Evolutionary conservation across 2,113 vertebrate species (phyloP).

Genomic region (Oreochromis niloticus): DNA sequence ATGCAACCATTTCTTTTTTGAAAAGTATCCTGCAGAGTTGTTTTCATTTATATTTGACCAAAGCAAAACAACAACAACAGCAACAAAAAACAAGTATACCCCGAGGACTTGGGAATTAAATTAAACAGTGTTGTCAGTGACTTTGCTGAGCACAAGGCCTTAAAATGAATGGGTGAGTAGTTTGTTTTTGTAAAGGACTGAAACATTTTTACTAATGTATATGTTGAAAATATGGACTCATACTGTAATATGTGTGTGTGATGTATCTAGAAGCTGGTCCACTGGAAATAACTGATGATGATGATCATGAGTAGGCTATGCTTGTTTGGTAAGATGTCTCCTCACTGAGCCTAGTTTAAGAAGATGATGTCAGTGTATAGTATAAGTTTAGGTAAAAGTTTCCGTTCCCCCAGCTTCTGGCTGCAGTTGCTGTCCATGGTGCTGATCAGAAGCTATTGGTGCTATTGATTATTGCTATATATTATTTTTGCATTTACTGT

Average conservation of each 20-base stretch:
- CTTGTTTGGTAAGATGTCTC: not conserved
- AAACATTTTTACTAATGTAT: fast-evolving
- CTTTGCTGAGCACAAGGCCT: not conserved
- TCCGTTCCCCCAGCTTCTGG: not conserved
- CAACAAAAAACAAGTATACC: not conserved
- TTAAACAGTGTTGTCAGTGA: not conserved
- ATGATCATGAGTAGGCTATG: not conserved
- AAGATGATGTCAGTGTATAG: not conserved
- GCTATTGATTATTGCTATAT: not conserved
- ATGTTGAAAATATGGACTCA: not conserved
- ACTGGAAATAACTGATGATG: not conserved
- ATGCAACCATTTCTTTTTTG: not conserved
- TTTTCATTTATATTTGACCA: not conserved
- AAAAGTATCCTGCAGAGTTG: not conserved
- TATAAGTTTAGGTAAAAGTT: not conserved
- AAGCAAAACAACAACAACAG: not conserved
- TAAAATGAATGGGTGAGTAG: not conserved
- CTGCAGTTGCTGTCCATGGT: not conserved
- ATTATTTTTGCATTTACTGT: not conserved
- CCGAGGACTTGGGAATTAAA: fast-evolving
- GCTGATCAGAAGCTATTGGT: not conserved
- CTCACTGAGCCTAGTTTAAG: not conserved
- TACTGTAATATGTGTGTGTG: fast-evolving
- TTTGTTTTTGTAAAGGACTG: not conserved
- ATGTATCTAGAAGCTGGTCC: not conserved